Percentiles rank a stretch among this genome's conserved stretches.
phyloP scores from a whole-genome alignment of 2,797 vertebrate genomes.

The Epinephelus malabaricus region DNA sequence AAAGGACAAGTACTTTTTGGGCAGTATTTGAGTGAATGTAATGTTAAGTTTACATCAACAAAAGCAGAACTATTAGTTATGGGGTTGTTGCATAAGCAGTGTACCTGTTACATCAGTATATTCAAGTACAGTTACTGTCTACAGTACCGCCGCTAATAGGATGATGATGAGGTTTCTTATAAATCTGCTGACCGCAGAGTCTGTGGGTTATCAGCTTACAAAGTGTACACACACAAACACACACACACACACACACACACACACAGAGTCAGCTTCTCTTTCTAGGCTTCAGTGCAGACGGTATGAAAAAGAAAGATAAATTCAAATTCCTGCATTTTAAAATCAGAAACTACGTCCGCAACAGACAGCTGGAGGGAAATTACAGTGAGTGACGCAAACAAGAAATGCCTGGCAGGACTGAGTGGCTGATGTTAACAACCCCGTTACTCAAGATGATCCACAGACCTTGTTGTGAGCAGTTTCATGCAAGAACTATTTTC shows the following conservation, averaged over 20 bases:
- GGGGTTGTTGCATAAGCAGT: not conserved
- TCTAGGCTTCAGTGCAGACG: not conserved
- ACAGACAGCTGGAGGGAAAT: not conserved
- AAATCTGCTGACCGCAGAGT: conserved; percentile 82
- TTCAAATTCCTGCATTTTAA: too few relatives aligned
- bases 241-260: conserved; percentile 6
- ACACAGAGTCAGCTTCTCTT: not conserved
- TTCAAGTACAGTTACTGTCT: not conserved
- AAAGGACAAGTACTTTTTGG: too few relatives aligned
- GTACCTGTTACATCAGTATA: not conserved
- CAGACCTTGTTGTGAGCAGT: too few relatives aligned
- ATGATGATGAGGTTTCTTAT: conserved; percentile 69
- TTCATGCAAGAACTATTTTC: too few relatives aligned
- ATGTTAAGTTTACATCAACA: not conserved
- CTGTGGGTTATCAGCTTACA: conserved; percentile 82
- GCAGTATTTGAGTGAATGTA: too few relatives aligned
- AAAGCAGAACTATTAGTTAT: not conserved
- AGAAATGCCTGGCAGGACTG: not conserved
- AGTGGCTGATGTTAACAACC: not conserved
- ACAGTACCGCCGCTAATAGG: conserved; percentile 72
- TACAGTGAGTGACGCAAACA: not conserved
- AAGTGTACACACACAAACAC: conserved; percentile 7
- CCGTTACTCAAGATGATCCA: too few relatives aligned
- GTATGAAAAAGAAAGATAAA: not conserved
- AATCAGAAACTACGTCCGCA: not conserved